Evolutionary conservation across 2,888 invertebrate species (phyloP), one percentile per base, ranked within the genome.

Genomic region (Axea sp.): DNA sequence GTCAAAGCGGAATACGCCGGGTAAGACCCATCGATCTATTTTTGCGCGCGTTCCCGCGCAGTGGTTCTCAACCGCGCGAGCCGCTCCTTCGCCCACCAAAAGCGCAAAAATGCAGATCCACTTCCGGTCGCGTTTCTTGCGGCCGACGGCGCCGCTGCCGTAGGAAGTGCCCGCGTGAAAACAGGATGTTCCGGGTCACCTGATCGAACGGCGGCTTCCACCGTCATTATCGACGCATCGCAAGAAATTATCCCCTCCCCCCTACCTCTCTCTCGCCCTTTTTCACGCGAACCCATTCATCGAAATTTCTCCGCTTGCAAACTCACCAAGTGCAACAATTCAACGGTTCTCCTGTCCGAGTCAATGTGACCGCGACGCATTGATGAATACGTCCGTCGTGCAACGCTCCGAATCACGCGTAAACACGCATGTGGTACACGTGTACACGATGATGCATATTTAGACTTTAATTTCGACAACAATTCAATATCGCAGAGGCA

Each of bases 1-100:
- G n/a, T n/a, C n/a, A n/a, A n/a, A n/a, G n/a, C n/a, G n/a, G n/a
- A 80, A 80, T 80, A 76, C 76, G 76, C 76, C 77, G 71, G 76
- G 67, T 78, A 79, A 80, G 78, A 77, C 80, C 78, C 78, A 68
- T 73, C 75, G 76, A 75, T 81, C 82, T 82, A 82, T 81, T 81
- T 82, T 51, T 76, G 79, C 78, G 60, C 60, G 62, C 78, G 78
- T 75, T 78, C 76, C 76, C 76, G 35, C 26, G 31, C 78, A 77
- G 80, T 60, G 82, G 67, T 49, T 79, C 81, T 81, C 80, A 80
- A 78, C 68, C 69, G 17, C 69, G 14, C n/a, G 31, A 51, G 43
- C 37, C 8, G n/a, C 22, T 26, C 19, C 11, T 9, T 3, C 26
- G 26, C 22, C 43, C 47, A 62, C 43, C 2, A 60, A 60, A 45